phyloP scores from a whole-genome alignment of 2,888 invertebrate genomes.

The Cheilosia vernalis region DNA sequence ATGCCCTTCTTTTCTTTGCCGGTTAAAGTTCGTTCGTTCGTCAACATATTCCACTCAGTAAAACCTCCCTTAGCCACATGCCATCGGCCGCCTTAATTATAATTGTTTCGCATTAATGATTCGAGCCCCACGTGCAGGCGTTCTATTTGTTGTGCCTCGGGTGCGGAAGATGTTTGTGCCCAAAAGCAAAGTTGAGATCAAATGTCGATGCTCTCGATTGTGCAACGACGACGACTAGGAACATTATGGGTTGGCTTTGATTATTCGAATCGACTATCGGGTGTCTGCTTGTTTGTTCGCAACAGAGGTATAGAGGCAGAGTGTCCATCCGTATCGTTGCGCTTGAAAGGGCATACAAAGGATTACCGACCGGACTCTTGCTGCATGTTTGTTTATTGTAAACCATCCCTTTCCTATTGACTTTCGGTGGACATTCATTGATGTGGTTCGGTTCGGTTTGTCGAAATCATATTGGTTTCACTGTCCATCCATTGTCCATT shows the following conservation, averaged over 20 bases:
- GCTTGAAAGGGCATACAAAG: slow-evolving; percentile 64
- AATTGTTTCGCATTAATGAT: slow-evolving; percentile 10
- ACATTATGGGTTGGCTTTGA: slow-evolving; percentile 49
- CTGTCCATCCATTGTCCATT: slow-evolving; percentile 35
- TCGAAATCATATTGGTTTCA: slow-evolving; percentile 59
- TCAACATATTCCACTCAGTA: neutral
- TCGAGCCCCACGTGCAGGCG: slow-evolving; percentile 1
- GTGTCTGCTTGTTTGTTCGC: slow-evolving; percentile 33
- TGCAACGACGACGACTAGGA: slow-evolving; percentile 8
- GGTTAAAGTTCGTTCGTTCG: no score
- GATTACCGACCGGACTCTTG: slow-evolving; percentile 53
- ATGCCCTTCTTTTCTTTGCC: no score
- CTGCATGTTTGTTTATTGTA: slow-evolving; percentile 69
- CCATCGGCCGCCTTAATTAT: neutral
- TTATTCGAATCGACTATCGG: slow-evolving; percentile 53
- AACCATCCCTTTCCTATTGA: slow-evolving; percentile 73
- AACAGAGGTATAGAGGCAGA: slow-evolving; percentile 35
- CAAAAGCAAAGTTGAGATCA: slow-evolving; percentile 30
- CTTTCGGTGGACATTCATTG: slow-evolving; percentile 65
- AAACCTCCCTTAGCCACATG: neutral
- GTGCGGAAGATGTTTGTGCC: slow-evolving; percentile 24
- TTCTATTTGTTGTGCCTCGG: slow-evolving; percentile 25
- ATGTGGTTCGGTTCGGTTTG: slow-evolving; percentile 68
- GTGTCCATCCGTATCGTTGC: slow-evolving; percentile 69
- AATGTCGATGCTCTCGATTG: slow-evolving; percentile 34